phyloP scores from a whole-genome alignment of 2,113 vertebrate species.

The Lophius piscatorius region DNA sequence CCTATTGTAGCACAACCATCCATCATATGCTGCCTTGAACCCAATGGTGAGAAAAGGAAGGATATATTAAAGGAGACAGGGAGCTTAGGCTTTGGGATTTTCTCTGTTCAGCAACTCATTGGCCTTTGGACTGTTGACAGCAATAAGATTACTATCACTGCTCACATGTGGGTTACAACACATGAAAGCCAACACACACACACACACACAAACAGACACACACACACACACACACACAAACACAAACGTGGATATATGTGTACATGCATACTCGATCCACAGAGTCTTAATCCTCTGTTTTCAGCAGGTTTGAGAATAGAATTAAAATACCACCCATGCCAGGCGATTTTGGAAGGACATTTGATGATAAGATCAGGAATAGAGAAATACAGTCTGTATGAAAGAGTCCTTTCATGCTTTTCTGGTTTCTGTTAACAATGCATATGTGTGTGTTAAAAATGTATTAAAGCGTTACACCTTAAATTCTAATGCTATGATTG shows the following conservation, averaged over 20 bases:
- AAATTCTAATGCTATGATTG: background rate
- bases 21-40: slow-evolving; percentile 51
- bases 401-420: slow-evolving; percentile 17
- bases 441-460: slow-evolving; percentile 16
- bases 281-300: slow-evolving; percentile 55
- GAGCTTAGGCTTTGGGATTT: slow-evolving; percentile 34
- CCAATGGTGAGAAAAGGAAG: slow-evolving; percentile 39
- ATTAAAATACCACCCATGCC: slow-evolving; percentile 40
- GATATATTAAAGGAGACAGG: slow-evolving; percentile 53
- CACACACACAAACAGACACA: slow-evolving; percentile 3
- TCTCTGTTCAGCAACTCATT: slow-evolving; percentile 33
- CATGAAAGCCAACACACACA: slow-evolving; percentile 10
- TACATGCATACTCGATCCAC: slow-evolving; percentile 12
- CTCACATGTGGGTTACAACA: slow-evolving; percentile 47
- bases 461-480: background rate
- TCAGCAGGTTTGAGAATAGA: slow-evolving; percentile 53
- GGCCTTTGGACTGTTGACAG: slow-evolving; percentile 59
- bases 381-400: slow-evolving; percentile 21
- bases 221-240: too few relatives aligned
- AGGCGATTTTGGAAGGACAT: slow-evolving; percentile 25
- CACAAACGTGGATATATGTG: background rate
- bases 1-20: slow-evolving; percentile 46
- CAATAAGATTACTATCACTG: slow-evolving; percentile 62
- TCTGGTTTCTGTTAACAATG: slow-evolving; percentile 10
- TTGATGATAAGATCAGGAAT: slow-evolving; percentile 53